Base-by-base conservation (phyloP, 2,888 invertebrate genomes). In the Synanthedon andrenaeformis region DNA sequence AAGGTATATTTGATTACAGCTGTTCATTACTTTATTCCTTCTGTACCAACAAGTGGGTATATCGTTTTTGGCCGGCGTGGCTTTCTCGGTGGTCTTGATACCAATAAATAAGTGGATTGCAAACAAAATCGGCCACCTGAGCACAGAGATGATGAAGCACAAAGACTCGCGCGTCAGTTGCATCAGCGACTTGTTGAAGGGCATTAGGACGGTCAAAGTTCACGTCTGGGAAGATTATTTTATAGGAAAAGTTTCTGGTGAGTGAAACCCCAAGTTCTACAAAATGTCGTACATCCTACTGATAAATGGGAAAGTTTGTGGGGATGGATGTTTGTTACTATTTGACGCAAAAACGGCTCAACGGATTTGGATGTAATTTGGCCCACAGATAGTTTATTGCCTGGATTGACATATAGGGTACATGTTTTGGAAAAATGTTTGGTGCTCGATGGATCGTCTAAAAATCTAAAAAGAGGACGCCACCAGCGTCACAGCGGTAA, bases 201-300 rank as follows among this genome's bases (percentile, higher is more conserved):
- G 98, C 14, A 96, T 98, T 54, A 91, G 94, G 62, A 93, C 94
- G 8, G 92, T 99, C 41, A 99, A 99, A 80, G 89, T 96, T 56
- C 94, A 97, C 73, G 94, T 96, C 13, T 98, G 98, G 98, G 98
- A 99, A 79, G 91, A 93, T 56, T 92, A 94, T 74, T 98, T 98
- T 70, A 90, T 92, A 51, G 76, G 89, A 41, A 90, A 89, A 74
- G 91, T 95, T 52, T 82, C 89, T 63, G 91, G 93, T 93, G 73
- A 83, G 89, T 78, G 23, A 35, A 35, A 35, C 35, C 35, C 10
- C 35, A 35, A 35, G 10, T 35, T 10, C 2, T 35, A 10, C 2
- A 35, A 10, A 41, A 19, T 42, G 35, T 14, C 41, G 3, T 50
- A 23, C 23, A 23, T 23, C 23, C 4, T 23, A 4, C 23, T 23